Evolutionary conservation across 2,888 invertebrate genomes (phyloP).

Genomic region (Colletes collaris): DNA sequence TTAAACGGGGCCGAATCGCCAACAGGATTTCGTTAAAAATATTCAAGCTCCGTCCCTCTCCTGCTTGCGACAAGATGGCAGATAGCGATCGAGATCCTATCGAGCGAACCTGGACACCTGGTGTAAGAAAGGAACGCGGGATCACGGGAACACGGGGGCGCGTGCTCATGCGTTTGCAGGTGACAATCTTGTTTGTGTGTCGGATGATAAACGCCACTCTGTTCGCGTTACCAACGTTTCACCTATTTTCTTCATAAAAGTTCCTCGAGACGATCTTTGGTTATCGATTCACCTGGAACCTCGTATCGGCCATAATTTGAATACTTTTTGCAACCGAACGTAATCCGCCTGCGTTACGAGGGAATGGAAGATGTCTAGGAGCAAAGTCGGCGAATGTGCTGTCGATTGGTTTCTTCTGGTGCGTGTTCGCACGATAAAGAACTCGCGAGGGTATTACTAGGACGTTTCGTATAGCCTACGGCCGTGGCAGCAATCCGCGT

Average conservation of each 20-base stretch:
- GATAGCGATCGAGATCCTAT: constrained; percentile 50
- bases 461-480: constrained; percentile 47
- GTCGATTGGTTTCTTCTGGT: constrained; percentile 53
- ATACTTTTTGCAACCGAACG: too few species aligned
- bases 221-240: constrained; percentile 63
- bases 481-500: constrained; percentile 48
- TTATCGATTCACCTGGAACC: too few species aligned
- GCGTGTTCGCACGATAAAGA: constrained; percentile 62
- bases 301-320: too few species aligned
- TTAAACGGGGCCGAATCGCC: background rate
- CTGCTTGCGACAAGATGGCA: constrained; percentile 18
- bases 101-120: constrained; percentile 63
- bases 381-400: background rate
- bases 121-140: constrained; percentile 46
- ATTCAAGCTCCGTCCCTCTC: constrained; percentile 6
- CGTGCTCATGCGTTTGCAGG: constrained; percentile 70
- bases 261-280: too few species aligned
- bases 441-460: constrained; percentile 54
- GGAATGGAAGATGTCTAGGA: background rate
- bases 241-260: constrained; percentile 49
- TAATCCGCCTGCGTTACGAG: background rate
- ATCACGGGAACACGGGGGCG: constrained; percentile 41
- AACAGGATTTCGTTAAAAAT: constrained; percentile 11
- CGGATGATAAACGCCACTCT: constrained; percentile 74
- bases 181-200: constrained; percentile 78